Percentiles rank a stretch among this genome's conserved stretches.
Evolutionary conservation across 2,113 vertebrate genomes (phyloP).

Genomic region (Coregonus clupeaformis): DNA sequence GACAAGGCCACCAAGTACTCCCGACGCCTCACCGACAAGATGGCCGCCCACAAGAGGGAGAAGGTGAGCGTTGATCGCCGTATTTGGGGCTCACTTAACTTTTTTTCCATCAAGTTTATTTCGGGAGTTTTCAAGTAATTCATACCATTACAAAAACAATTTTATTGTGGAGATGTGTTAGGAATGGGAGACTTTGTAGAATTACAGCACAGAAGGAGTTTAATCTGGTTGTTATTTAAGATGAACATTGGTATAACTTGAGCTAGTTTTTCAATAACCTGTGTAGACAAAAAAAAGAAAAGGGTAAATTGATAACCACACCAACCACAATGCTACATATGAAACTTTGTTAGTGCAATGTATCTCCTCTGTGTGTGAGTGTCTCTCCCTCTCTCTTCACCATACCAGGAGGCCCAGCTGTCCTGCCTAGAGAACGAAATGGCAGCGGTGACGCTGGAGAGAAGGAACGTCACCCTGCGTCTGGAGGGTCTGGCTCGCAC

Average conservation of each 20-base stretch:
- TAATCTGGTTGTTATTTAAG: too few relatives aligned
- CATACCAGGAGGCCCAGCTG: conserved; percentile 75
- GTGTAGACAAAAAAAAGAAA: too few relatives aligned
- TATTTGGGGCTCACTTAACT: not conserved
- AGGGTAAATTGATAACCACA: not conserved
- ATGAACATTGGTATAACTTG: too few relatives aligned
- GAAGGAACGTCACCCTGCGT: conserved; percentile 63
- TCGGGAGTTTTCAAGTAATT: too few relatives aligned
- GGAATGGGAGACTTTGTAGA: too few relatives aligned
- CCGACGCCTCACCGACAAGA: conserved; percentile 66
- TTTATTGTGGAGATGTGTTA: too few relatives aligned
- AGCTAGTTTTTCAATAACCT: too few relatives aligned
- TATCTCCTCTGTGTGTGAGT: too few relatives aligned
- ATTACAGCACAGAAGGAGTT: too few relatives aligned
- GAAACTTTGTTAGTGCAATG: not conserved
- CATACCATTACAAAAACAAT: too few relatives aligned
- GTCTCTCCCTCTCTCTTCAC: not conserved
- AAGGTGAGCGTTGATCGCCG: conserved; percentile 69
- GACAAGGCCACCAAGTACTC: conserved; percentile 81
- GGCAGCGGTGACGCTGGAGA: conserved; percentile 68
- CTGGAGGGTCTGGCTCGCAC: conserved; percentile 64
- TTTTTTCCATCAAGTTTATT: too few relatives aligned
- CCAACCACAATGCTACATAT: too few relatives aligned
- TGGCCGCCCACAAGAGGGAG: conserved; percentile 67
- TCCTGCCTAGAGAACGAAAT: conserved; percentile 79